These are phyloP conservation scores for Neuroterus valhalla DNA, from an alignment of 1,140 invertebrate genomes.

Conservation along the genomic window DNA sequence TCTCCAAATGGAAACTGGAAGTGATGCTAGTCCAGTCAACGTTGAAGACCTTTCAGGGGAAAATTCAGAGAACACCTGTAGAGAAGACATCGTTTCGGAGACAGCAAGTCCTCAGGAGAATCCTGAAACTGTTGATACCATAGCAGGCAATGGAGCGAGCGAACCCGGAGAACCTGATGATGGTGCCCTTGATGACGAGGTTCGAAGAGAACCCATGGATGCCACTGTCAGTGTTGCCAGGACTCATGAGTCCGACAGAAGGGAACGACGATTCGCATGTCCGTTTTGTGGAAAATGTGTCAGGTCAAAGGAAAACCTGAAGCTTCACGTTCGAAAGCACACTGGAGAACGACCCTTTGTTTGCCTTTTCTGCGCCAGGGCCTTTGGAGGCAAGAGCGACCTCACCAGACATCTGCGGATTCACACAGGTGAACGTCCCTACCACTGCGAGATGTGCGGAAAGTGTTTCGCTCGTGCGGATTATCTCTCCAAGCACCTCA, in stretches of 20 bases:
- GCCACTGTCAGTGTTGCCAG: conserved; percentile 59
- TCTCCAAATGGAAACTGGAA: conserved; percentile 73
- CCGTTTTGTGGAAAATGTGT: conserved; percentile 93
- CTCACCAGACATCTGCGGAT: conserved; percentile 89
- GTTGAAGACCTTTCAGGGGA: conserved; percentile 54
- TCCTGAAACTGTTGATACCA: conserved; percentile 23
- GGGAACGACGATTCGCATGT: conserved; percentile 83
- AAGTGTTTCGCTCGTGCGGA: conserved; percentile 93
- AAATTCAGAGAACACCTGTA: conserved; percentile 47
- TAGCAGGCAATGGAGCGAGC: conserved; percentile 41
- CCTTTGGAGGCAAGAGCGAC: conserved; percentile 91
- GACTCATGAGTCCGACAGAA: conserved; percentile 61
- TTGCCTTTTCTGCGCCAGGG: conserved; percentile 89
- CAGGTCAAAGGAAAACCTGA: conserved; percentile 90
- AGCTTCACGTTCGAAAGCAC: conserved; percentile 91
- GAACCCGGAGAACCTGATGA: conserved; percentile 43
- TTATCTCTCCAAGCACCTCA: conserved; percentile 92
- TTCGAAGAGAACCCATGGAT: conserved; percentile 55
- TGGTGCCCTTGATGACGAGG: background rate
- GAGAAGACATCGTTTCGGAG: conserved; percentile 59
- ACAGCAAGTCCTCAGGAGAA: conserved; percentile 58
- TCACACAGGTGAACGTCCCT: conserved; percentile 90
- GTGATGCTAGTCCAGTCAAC: conserved; percentile 60
- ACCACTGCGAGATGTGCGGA: conserved; percentile 92
- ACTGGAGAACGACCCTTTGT: conserved; percentile 91